phyloP scores from a whole-genome alignment of 2,113 vertebrate genomes.

The Jacana jacana region DNA sequence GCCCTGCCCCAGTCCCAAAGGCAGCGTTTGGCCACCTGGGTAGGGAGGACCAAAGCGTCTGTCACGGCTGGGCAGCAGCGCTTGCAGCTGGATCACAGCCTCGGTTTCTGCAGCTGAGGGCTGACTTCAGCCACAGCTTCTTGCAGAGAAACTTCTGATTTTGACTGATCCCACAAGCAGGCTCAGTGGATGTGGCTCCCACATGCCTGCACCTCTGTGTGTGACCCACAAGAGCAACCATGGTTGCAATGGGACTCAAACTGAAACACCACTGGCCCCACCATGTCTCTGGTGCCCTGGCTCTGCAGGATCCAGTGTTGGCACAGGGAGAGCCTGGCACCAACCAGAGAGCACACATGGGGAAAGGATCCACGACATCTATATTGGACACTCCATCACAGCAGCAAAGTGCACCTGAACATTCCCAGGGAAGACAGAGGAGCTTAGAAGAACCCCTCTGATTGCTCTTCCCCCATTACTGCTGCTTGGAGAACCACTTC shows the following conservation, averaged over 20 bases:
- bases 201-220: not conserved
- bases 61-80: not conserved
- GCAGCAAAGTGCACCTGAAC: not conserved
- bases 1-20: not conserved
- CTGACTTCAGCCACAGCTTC: not conserved
- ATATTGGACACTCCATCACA: not conserved
- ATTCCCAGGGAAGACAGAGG: not conserved
- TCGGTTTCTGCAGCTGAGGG: slow-evolving; percentile 26
- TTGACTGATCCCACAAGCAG: not conserved
- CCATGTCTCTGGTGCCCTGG: not conserved
- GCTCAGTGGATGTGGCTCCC: rapidly evolving
- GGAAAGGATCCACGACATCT: not conserved
- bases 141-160: not conserved
- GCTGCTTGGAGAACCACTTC: not conserved
- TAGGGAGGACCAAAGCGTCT: not conserved
- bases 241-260: not conserved
- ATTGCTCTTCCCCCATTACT: not conserved
- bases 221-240: not conserved
- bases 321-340: not conserved
- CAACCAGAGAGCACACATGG: not conserved
- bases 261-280: not conserved
- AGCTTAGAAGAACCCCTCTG: not conserved
- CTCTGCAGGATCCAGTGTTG: not conserved
- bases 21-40: not conserved
- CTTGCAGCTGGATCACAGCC: not conserved